phyloP scores from a whole-genome alignment of 2,888 invertebrate genomes.

The Ophioninae sp. region DNA sequence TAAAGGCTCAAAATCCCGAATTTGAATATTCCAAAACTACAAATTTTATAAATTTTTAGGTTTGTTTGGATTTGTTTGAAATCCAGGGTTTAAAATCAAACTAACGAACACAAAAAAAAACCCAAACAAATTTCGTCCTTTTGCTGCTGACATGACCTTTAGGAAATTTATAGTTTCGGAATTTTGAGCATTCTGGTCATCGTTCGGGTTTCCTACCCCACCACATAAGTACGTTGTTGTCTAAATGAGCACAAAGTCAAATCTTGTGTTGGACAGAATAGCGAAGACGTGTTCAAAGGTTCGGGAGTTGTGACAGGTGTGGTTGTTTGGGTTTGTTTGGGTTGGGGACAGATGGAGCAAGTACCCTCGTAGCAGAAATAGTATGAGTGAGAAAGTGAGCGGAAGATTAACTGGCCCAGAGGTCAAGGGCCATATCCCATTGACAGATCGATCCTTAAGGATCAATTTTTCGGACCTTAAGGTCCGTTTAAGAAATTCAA shows the following conservation, averaged over 20 bases:
- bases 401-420: conserved; percentile 47
- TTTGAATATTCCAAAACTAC: too few relatives aligned
- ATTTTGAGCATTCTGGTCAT: too few relatives aligned
- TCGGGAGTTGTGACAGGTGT: not conserved
- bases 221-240: not conserved
- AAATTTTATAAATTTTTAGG: too few relatives aligned
- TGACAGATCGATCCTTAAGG: conserved; percentile 68
- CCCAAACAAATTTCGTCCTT: too few relatives aligned
- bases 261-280: not conserved
- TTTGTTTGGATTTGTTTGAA: too few relatives aligned
- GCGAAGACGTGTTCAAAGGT: not conserved
- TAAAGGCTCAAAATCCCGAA: too few relatives aligned
- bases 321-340: not conserved
- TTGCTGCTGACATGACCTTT: too few relatives aligned
- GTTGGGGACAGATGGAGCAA: conserved; percentile 76
- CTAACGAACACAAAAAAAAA: too few relatives aligned
- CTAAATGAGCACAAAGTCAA: not conserved
- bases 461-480: too few relatives aligned
- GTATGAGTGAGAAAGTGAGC: conserved; percentile 54
- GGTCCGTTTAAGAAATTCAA: conserved; percentile 67
- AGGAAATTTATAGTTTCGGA: too few relatives aligned
- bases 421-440: conserved; percentile 68
- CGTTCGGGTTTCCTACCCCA: too few relatives aligned
- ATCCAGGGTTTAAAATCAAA: too few relatives aligned
- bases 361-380: conserved; percentile 72